Conservation (phyloP, 2,113 vertebrate genomes). For the Gambusia affinis region DNA sequence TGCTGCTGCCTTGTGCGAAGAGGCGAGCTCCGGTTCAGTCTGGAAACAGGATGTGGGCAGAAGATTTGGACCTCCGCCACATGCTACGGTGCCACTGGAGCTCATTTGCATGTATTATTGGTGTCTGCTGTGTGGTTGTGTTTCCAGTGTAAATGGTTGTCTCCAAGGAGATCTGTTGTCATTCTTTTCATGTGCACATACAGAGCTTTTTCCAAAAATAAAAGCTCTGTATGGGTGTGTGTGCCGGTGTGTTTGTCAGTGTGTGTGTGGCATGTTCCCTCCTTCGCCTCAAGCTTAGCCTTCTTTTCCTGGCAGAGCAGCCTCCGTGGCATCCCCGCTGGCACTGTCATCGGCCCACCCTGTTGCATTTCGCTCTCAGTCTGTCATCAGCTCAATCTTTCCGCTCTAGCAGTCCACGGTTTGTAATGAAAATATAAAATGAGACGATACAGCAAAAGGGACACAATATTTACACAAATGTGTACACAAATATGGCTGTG, state of each 20-base stretch:
- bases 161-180: constrained; percentile 28
- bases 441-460: constrained; percentile 6
- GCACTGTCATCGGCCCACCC: constrained; percentile 67
- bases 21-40: constrained; percentile 59
- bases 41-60: constrained; percentile 77
- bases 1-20: constrained; percentile 49
- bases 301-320: constrained; percentile 62
- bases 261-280: constrained; percentile 19
- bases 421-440: constrained; percentile 18
- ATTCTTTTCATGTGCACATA: constrained; percentile 29
- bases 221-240: constrained; percentile 3
- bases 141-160: constrained; percentile 40
- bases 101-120: constrained; percentile 66
- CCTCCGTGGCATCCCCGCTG: constrained; percentile 67
- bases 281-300: constrained; percentile 48
- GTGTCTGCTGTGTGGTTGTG: constrained; percentile 23
- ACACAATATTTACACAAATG: constrained; percentile 13
- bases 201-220: neutral
- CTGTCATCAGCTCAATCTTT: constrained; percentile 50
- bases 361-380: constrained; percentile 43
- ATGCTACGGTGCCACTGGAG: constrained; percentile 68
- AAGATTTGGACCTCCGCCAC: constrained; percentile 70
- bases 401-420: constrained; percentile 10
- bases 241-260: neutral
- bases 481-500: neutral